Base-by-base conservation (phyloP, 2,888 invertebrate species). In the Protonemura montana region DNA sequence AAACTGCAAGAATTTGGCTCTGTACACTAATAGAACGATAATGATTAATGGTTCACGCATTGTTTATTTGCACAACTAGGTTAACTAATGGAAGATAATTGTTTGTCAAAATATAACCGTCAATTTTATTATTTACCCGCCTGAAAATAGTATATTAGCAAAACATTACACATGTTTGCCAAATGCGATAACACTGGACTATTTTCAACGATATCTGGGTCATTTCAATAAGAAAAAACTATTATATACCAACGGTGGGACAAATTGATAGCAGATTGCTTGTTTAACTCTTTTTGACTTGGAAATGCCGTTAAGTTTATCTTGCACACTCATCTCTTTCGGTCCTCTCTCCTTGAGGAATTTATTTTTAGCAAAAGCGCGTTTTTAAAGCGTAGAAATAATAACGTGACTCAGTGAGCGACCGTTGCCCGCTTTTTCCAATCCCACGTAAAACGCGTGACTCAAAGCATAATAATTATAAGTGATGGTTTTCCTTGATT, bases 91-190 rank as follows among this genome's bases (percentile, higher is more conserved):
- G 59, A 27, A 25, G 16, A 84, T 84, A 81, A 81, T 81, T 27
- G 84, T 84, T 76, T 84, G 84, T 84, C 84, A 42, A 84, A 76
- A 59, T 84, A 28, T 76, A 84, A 84, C 84, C 84, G 59, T 84
- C 59, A 59, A 76, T 76, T 81, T 78, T 81, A 10, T 59, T 59
- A 10, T 59, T 10, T 59, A 21, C 21, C 1, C 59, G 59, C 13
- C 10, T 81, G 30, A 28, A 30, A 81, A n/a, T 30, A 81, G n/a
- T 29, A 30, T 29, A 81, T 81, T 29, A 30, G 30, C 6, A 78
- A 27, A 78, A 78, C 78, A 78, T 78, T 78, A 29, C 81, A n/a
- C 21, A 30, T 30, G 28, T n/a, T 28, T 81, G 81, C 81, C 81
- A 81, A 81, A 81, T 81, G 30, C n/a, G n/a, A 30, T 81, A 30